Percentiles rank a stretch among this genome's conserved stretches.
phyloP scores from a whole-genome alignment of 1,140 invertebrate species.

The Tribolium madens region DNA sequence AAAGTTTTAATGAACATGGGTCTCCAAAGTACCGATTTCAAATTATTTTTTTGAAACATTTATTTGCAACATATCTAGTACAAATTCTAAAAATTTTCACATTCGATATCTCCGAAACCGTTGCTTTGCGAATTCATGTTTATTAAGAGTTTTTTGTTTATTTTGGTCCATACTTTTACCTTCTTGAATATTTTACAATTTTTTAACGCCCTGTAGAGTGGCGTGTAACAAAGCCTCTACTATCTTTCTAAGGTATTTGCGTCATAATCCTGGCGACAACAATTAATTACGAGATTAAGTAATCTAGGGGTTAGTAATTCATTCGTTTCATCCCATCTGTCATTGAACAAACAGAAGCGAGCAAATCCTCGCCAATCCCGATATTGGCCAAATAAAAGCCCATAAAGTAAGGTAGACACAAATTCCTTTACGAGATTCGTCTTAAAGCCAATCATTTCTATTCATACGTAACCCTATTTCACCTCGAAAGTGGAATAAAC shows the following conservation, averaged over 20 bases:
- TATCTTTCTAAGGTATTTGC: constrained; percentile 12
- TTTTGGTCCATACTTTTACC: no score
- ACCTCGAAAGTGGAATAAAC: constrained; percentile 44
- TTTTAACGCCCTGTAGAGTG: no score
- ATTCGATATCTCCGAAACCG: no score
- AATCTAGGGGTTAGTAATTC: constrained; percentile 10
- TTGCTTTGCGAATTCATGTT: no score
- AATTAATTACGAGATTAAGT: constrained; percentile 19
- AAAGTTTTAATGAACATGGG: no score
- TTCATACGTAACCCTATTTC: constrained; percentile 32
- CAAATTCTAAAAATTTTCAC: no score
- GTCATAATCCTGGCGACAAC: constrained; percentile 16
- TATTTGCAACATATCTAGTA: no score
- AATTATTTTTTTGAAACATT: no score
- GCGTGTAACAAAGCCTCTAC: not conserved
- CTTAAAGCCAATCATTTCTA: constrained; percentile 36
- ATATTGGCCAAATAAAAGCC: not conserved
- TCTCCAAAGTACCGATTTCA: no score
- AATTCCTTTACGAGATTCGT: constrained; percentile 30
- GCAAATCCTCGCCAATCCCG: not conserved
- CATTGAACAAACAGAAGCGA: not conserved
- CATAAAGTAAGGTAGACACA: constrained; percentile 21
- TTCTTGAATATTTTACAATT: no score
- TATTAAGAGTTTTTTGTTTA: no score
- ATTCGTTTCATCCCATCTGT: not conserved